A percentile compares a stretch with the other conserved stretches of the same genome.
phyloP scores from a whole-genome alignment of 2,797 vertebrate species.

The Tauraco hartlaubi region DNA sequence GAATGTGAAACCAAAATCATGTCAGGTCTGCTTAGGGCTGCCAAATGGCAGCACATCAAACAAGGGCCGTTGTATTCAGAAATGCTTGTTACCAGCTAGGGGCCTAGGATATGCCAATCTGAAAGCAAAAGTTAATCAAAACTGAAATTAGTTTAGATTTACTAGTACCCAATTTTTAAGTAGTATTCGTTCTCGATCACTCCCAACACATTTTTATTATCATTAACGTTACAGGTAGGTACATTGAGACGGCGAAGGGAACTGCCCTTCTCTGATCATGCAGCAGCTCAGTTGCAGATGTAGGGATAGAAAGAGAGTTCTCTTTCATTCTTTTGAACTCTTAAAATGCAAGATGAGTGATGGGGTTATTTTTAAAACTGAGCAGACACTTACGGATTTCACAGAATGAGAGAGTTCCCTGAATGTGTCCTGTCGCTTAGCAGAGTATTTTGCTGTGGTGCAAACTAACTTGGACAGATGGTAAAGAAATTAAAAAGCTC shows the following conservation, averaged over 20 bases:
- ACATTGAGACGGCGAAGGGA: neutral
- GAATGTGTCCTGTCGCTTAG: conserved; percentile 51
- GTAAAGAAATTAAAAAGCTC: conserved; percentile 32
- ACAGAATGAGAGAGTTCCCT: conserved; percentile 26
- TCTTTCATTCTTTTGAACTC: conserved; percentile 5
- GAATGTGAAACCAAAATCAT: conserved; percentile 43
- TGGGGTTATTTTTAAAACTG: conserved; percentile 37
- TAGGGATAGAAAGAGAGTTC: neutral
- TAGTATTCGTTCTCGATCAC: neutral
- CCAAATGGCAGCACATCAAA: conserved; percentile 35
- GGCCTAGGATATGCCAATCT: neutral
- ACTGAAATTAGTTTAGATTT: neutral
- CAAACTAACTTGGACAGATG: conserved; percentile 41
- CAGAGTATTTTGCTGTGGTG: neutral
- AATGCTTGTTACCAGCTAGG: neutral
- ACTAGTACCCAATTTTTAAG: neutral
- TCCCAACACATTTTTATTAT: neutral
- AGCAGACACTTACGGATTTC: conserved; percentile 26
- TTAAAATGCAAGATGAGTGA: neutral
- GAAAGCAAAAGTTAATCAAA: conserved; percentile 1
- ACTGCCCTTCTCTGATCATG: neutral
- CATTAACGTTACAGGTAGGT: neutral
- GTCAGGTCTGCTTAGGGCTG: neutral
- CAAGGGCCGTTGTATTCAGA: neutral
- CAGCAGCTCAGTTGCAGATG: neutral